Evolutionary conservation across 2,797 vertebrate species (phyloP).

Genomic region (Intellagama lesueurii): DNA sequence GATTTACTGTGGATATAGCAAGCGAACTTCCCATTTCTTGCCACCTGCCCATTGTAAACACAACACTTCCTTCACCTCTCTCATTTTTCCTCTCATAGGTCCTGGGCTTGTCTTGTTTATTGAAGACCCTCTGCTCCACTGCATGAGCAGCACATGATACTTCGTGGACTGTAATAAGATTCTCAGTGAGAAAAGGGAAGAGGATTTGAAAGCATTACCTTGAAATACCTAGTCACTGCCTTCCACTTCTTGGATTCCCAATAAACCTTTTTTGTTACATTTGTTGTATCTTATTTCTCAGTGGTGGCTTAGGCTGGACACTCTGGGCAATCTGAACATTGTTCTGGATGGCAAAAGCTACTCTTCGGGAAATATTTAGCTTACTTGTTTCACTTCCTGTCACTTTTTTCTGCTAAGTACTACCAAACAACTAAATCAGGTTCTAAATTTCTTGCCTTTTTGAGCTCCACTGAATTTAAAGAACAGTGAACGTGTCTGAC

Average conservation of each 20-base stretch:
- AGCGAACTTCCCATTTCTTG: not conserved
- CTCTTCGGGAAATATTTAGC: not conserved
- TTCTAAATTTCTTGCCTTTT: not conserved
- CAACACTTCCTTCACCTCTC: not conserved
- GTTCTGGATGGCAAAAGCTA: not conserved
- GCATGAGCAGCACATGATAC: not conserved
- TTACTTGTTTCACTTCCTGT: too few species aligned
- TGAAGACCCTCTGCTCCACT: not conserved
- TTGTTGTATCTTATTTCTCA: not conserved
- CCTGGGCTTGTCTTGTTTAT: not conserved
- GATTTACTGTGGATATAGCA: not conserved
- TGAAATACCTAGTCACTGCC: not conserved
- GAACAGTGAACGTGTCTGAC: not conserved
- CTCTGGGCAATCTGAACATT: not conserved
- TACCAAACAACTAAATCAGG: not conserved
- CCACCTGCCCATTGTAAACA: not conserved
- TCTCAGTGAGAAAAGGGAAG: not conserved
- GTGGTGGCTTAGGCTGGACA: not conserved
- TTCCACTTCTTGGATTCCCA: not conserved
- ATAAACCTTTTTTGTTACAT: conserved; percentile 35
- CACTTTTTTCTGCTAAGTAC: not conserved
- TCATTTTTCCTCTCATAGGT: not conserved
- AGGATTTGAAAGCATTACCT: not conserved
- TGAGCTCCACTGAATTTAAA: not conserved
- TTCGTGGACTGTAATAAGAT: not conserved